Evolutionary conservation across 1,140 invertebrate genomes (phyloP).

Genomic region (Pachypeltis micranthus): DNA sequence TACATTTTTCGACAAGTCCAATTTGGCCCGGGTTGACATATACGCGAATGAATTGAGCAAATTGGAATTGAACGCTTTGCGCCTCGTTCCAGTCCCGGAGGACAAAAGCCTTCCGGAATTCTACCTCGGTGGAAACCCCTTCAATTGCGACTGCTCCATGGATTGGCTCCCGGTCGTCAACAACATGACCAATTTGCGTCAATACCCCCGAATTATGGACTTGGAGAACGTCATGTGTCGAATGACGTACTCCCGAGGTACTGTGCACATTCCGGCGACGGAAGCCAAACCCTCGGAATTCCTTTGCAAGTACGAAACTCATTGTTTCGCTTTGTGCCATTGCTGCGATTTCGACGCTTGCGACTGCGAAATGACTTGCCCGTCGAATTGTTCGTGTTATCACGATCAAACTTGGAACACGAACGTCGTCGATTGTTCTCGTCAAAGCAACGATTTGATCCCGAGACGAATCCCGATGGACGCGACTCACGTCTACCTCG

Average conservation of each 20-base stretch:
- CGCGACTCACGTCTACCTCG: conserved; percentile 80
- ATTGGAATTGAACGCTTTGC: conserved; percentile 65
- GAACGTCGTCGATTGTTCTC: conserved; percentile 83
- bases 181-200: conserved; percentile 58
- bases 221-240: conserved; percentile 73
- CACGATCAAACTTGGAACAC: conserved; percentile 85
- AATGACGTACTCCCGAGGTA: conserved; percentile 59
- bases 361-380: conserved; percentile 91
- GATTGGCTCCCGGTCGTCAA: conserved; percentile 81
- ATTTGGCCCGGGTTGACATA: conserved; percentile 74
- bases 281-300: conserved; percentile 63
- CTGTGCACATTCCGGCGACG: conserved; percentile 51
- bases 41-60: conserved; percentile 74
- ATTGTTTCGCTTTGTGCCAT: conserved; percentile 84
- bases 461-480: conserved; percentile 85
- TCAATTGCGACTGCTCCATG: conserved; percentile 84
- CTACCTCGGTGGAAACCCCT: conserved; percentile 78
- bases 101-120: conserved; percentile 66
- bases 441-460: conserved; percentile 57
- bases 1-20: conserved; percentile 72
- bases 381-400: conserved; percentile 80
- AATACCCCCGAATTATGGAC: conserved; percentile 76
- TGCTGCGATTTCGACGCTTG: conserved; percentile 91
- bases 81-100: conserved; percentile 54
- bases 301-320: conserved; percentile 79